A percentile compares a stretch with the other conserved stretches of the same genome.
phyloP scores from a whole-genome alignment of 2,113 vertebrate species.

The Caranx ignobilis region DNA sequence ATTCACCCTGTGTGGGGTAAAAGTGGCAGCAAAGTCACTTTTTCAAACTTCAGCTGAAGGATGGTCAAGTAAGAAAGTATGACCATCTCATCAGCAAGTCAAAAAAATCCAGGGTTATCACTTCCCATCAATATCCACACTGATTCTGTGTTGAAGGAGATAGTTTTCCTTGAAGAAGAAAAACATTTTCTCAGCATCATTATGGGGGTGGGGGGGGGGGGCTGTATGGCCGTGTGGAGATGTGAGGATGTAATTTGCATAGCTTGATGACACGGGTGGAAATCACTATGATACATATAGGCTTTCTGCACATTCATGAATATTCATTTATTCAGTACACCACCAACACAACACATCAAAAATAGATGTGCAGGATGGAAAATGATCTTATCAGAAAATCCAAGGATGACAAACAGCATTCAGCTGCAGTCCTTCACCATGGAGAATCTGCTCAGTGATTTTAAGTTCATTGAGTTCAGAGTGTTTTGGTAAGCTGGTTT shows the following conservation, averaged over 20 bases:
- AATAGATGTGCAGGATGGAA: slow-evolving; percentile 65
- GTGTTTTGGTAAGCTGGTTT: slow-evolving; percentile 58
- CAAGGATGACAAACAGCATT: slow-evolving; percentile 48
- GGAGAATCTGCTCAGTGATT: slow-evolving; percentile 57
- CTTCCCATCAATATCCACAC: slow-evolving; percentile 59
- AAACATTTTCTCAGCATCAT: slow-evolving; percentile 67
- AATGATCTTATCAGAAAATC: slow-evolving; percentile 71
- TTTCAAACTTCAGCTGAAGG: slow-evolving; percentile 4
- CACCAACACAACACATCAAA: slow-evolving; percentile 67
- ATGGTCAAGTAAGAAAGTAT: slow-evolving; percentile 5
- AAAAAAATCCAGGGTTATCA: slow-evolving; percentile 48
- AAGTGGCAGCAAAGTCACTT: neutral
- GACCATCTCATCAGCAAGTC: slow-evolving; percentile 25
- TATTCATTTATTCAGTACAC: slow-evolving; percentile 67
- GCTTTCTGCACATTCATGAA: slow-evolving; percentile 67
- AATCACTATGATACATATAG: slow-evolving; percentile 71
- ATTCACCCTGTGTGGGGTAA: neutral
- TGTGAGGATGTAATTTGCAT: slow-evolving; percentile 75
- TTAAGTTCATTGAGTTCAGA: slow-evolving; percentile 63
- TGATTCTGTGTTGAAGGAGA: slow-evolving; percentile 47
- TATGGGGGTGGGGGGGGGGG: slow-evolving; percentile 59
- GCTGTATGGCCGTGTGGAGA: slow-evolving; percentile 51
- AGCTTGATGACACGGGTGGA: slow-evolving; percentile 74
- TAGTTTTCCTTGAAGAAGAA: slow-evolving; percentile 59
- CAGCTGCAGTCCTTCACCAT: slow-evolving; percentile 32